phyloP scores from a whole-genome alignment of 2,797 vertebrate species.

The Falco peregrinus region DNA sequence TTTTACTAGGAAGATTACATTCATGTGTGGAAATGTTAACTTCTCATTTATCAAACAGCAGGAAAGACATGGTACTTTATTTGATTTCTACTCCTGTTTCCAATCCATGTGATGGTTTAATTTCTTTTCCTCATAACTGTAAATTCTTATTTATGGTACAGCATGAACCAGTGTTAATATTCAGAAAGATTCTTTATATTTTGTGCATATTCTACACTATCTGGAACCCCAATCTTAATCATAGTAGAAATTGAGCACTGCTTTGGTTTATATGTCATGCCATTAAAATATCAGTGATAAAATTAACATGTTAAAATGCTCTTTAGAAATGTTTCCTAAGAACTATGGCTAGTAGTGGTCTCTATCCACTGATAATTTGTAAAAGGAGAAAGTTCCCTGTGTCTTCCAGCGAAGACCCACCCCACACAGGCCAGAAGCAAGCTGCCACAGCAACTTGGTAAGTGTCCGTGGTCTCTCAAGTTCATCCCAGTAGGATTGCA shows the following conservation, averaged over 20 bases:
- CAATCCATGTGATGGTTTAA: not conserved
- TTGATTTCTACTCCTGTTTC: slow-evolving; percentile 7
- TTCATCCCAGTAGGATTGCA: not conserved
- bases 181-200: not conserved
- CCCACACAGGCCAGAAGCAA: not conserved
- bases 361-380: not conserved
- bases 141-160: slow-evolving; percentile 14
- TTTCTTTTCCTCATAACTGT: not conserved
- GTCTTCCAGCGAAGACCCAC: not conserved
- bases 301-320: not conserved
- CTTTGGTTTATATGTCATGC: not conserved
- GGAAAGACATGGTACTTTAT: not conserved
- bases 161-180: not conserved
- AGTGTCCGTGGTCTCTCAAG: not conserved
- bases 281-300: not conserved
- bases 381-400: not conserved
- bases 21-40: slow-evolving; percentile 20
- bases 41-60: slow-evolving; percentile 37
- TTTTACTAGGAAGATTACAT: slow-evolving; percentile 26
- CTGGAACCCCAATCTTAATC: not conserved
- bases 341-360: not conserved
- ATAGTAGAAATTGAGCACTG: not conserved
- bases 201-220: not conserved
- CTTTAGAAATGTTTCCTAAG: not conserved
- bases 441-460: not conserved